A percentile compares a stretch with the other conserved stretches of the same genome.
Evolutionary conservation across 2,888 invertebrate species (phyloP).

Genomic region (Phortica magna): DNA sequence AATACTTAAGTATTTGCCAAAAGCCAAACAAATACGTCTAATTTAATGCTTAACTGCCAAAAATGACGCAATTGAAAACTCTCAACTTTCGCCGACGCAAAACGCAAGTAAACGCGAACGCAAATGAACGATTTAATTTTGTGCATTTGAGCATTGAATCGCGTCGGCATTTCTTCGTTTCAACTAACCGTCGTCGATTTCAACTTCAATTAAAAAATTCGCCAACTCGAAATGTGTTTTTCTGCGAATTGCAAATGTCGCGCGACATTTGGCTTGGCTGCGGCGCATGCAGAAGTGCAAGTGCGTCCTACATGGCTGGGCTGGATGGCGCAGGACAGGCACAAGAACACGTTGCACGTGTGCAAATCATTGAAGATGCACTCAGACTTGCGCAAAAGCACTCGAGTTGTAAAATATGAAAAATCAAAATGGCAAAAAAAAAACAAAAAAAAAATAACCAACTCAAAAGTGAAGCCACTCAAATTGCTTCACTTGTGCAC

Average conservation of each 20-base stretch:
- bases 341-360: conserved; percentile 22
- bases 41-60: not conserved
- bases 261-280: conserved; percentile 64
- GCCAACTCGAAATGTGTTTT: conserved; percentile 41
- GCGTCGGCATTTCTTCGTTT: not conserved
- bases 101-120: not conserved
- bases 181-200: conserved; percentile 44
- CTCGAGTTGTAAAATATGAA: conserved; percentile 20
- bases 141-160: not conserved
- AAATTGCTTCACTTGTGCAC: conserved; percentile 41
- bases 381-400: conserved; percentile 21
- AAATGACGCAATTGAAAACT: not conserved
- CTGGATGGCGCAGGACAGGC: not conserved
- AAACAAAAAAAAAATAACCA: conserved; percentile 3
- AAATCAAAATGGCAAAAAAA: conserved; percentile 21
- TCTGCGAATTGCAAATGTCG: conserved; percentile 60
- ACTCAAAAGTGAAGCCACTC: conserved; percentile 47
- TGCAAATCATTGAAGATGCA: conserved; percentile 32
- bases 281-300: conserved; percentile 52
- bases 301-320: not conserved
- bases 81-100: too few species aligned
- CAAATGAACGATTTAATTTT: conserved; percentile 21
- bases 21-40: not conserved
- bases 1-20: not conserved
- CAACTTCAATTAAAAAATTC: conserved; percentile 58